Conservation (phyloP, 2,888 invertebrate species). For the Dicyrtomina minuta region DNA sequence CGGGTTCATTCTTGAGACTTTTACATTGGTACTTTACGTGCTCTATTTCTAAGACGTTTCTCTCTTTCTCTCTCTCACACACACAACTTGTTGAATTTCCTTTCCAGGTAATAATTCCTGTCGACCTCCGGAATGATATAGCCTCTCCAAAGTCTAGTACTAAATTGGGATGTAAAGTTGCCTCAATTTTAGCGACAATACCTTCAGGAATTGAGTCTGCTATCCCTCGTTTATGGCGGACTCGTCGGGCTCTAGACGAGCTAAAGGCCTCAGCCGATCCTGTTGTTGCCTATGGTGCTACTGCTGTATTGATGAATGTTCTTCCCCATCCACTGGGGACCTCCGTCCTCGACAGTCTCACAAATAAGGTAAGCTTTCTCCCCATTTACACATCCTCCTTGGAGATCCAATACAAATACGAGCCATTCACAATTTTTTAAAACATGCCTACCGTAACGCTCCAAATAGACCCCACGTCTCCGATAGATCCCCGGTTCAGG, state of each 20-base stretch:
- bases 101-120: constrained; percentile 56
- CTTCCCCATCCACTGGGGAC: constrained; percentile 49
- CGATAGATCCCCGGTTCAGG: too few relatives aligned
- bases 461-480: too few relatives aligned
- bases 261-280: constrained; percentile 60
- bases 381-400: too few relatives aligned
- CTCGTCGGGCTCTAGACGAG: constrained; percentile 60
- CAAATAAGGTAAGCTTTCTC: constrained; percentile 46
- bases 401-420: too few relatives aligned
- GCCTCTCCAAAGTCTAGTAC: constrained; percentile 52
- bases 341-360: constrained; percentile 46
- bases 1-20: too few relatives aligned
- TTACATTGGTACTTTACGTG: too few relatives aligned
- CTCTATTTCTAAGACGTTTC: too few relatives aligned
- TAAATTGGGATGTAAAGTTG: constrained; percentile 56
- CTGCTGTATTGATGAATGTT: constrained; percentile 57
- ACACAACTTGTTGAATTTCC: constrained; percentile 12
- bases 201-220: constrained; percentile 63
- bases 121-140: constrained; percentile 56
- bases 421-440: too few relatives aligned
- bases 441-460: too few relatives aligned
- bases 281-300: constrained; percentile 60
- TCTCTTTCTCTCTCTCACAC: background rate
- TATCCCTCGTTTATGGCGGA: constrained; percentile 63
- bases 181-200: constrained; percentile 57